These are phyloP conservation scores for Chelonus formosanus DNA, from an alignment of 2,888 invertebrate species.

Conservation along the genomic window DNA sequence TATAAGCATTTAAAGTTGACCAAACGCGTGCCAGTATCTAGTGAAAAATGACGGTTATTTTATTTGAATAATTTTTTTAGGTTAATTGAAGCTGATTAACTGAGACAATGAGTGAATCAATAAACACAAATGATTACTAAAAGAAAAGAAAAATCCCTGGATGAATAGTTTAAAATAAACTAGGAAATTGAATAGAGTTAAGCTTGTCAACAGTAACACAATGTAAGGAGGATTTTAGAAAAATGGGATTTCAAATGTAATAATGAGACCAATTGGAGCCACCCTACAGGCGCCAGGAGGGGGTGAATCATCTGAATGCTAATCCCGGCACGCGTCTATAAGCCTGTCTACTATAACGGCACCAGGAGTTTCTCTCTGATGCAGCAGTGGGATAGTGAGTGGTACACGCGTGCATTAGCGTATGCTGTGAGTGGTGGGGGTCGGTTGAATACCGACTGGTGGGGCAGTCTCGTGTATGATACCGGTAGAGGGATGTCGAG, in stretches of 20 bases:
- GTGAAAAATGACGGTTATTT: no score
- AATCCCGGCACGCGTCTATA: conserved; percentile 45
- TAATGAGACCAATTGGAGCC: no score
- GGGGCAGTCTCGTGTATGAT: conserved; percentile 56
- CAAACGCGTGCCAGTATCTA: no score
- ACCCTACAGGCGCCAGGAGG: neutral
- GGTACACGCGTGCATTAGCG: neutral
- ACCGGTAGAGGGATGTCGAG: conserved; percentile 54
- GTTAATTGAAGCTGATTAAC: no score
- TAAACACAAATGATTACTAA: no score
- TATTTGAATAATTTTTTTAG: no score
- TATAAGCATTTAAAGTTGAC: no score
- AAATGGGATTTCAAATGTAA: neutral
- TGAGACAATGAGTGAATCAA: no score
- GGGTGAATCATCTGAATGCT: conserved; percentile 49
- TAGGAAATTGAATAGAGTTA: no score
- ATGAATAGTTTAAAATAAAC: no score
- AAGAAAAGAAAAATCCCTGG: no score
- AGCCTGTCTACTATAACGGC: conserved; percentile 18
- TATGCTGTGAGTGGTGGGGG: conserved; percentile 12
- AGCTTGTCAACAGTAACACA: no score
- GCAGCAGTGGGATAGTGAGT: neutral
- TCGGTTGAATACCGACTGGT: conserved; percentile 40
- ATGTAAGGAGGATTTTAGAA: conserved; percentile 6
- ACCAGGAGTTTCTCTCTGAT: conserved; percentile 5